phyloP scores from a whole-genome alignment of 2,797 vertebrate genomes.

The Alca torda region DNA sequence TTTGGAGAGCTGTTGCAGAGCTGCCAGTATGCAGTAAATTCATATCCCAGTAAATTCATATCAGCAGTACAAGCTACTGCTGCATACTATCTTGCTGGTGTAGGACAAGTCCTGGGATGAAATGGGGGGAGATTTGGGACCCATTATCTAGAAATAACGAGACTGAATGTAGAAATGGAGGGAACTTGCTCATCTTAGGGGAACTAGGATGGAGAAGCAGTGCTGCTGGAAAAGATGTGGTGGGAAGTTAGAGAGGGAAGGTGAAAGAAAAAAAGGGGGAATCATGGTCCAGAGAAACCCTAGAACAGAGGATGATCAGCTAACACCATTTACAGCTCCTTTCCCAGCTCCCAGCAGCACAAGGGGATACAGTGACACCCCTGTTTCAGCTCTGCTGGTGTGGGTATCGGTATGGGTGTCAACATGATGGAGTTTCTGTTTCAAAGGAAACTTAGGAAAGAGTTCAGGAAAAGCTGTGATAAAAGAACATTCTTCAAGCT shows the following conservation, averaged over 20 bases:
- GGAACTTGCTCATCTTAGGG: neutral
- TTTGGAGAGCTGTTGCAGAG: neutral
- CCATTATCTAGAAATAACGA: neutral
- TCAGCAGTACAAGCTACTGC: neutral
- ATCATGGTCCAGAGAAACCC: accelerated
- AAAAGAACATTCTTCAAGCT: neutral
- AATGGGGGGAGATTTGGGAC: neutral
- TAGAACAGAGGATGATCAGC: neutral
- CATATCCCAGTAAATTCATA: neutral
- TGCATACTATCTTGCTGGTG: neutral
- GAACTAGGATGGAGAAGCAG: neutral
- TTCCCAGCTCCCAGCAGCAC: neutral
- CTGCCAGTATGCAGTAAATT: neutral
- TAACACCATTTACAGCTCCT: neutral
- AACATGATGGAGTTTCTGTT: neutral
- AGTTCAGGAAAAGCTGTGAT: neutral
- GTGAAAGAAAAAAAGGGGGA: neutral
- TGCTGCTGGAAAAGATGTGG: neutral
- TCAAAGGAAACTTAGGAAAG: neutral
- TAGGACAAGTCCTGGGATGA: neutral
- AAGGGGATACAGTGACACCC: neutral
- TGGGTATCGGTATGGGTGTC: neutral
- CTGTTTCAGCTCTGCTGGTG: neutral
- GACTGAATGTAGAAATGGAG: neutral
- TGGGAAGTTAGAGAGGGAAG: neutral